Evolutionary conservation across 2,113 vertebrate genomes (phyloP), one percentile per base, ranked within the genome.

Genomic region (Xerus inauris): DNA sequence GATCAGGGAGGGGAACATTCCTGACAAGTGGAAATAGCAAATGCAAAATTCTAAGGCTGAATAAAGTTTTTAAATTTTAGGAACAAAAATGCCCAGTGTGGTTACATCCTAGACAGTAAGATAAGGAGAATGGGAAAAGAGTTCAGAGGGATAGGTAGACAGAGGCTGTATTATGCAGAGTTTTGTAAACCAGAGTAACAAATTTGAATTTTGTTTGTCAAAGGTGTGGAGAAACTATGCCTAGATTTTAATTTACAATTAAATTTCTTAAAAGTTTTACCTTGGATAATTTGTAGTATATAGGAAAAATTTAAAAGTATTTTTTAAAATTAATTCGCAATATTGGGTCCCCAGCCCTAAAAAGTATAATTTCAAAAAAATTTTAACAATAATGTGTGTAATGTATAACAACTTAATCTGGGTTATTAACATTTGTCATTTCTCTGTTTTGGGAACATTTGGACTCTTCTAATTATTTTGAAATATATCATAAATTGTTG

Each of bases 171-270:
- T 92, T 72, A 57, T 65, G 16, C 35, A 92, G 28, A 20, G 20
- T 32, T 94, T 95, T 94, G 67, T 96, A 64, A 92, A 77, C 54
- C 3, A 79, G 42, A 84, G 17, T 87, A 94, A 87, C 24, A 72
- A n/a, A n/a, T 87, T 82, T 88, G 64, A 24, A 11, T 94, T 95
- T 96, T 87, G 28, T 87, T 96, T 47, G 42, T 80, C 57, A 69
- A 47, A 57, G 84, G 3, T 49, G 10, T 75, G 32, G 76, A 94
- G 49, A 89, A 76, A 81, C 73, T 76, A 32, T 65, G 17, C 28
- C 32, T 91, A 11, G 13, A 75, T 45, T 45, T 59, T 88, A 73
- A 88, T 91, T 83, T 75, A 79, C 0, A 73, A 20, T 93, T 87
- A 91, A 49, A 54, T 87, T 47, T 49, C 28, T 71, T 17, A n/a